These are phyloP conservation scores for Siderastrea radians DNA, from an alignment of 92 coral and sea anemone genomes.

Conservation along the genomic window DNA sequence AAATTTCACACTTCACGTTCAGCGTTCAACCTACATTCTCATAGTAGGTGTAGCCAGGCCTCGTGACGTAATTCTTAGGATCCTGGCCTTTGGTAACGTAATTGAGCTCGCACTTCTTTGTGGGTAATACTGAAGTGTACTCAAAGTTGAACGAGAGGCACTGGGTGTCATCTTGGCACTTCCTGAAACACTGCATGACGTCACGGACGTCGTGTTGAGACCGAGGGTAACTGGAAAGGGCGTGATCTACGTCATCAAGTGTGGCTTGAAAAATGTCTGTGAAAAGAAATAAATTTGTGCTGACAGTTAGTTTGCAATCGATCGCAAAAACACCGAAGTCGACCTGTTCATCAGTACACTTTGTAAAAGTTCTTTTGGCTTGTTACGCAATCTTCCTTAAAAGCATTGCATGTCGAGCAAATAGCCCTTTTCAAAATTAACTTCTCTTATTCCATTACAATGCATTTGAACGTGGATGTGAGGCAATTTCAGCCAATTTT, in stretches of 20 bases:
- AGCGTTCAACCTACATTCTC: background rate
- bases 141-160: conserved; percentile 26
- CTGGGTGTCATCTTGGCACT: conserved; percentile 16
- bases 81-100: conserved; percentile 1
- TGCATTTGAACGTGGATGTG: no score
- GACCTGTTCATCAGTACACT: no score
- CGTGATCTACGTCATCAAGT: background rate
- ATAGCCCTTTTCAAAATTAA: no score
- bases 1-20: background rate
- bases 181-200: conserved; percentile 15
- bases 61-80: conserved; percentile 10
- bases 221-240: background rate
- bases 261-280: conserved; percentile 15
- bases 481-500: no score
- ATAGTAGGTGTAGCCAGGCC: conserved; percentile 22
- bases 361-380: no score
- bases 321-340: no score
- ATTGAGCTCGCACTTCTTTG: conserved; percentile 8
- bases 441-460: no score
- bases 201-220: conserved; percentile 1
- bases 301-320: no score
- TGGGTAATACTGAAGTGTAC: background rate
- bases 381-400: no score
- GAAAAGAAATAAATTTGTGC: background rate
- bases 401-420: no score